Evolutionary conservation across 2,797 vertebrate species (phyloP).

Genomic region (Gymnoscopelus microlampas): DNA sequence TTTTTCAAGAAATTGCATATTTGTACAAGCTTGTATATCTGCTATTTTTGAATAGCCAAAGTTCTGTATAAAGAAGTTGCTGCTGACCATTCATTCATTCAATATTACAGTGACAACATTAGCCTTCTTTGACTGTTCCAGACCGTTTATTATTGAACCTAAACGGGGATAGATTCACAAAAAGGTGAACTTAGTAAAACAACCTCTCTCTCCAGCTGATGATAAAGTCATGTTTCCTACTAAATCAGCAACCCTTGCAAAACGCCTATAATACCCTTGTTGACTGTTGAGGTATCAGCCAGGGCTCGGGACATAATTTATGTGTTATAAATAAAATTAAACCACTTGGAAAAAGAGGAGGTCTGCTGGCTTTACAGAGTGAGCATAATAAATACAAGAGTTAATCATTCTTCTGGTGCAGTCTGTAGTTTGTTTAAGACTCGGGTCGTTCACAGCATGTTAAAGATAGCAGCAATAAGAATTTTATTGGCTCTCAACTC

Average conservation of each 20-base stretch:
- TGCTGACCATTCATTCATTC: slow-evolving; percentile 13
- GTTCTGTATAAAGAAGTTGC: no score
- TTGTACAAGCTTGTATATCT: no score
- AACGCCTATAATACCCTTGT: slow-evolving; percentile 25
- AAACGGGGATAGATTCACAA: slow-evolving; percentile 34
- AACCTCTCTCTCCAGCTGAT: slow-evolving; percentile 49
- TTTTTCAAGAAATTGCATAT: no score
- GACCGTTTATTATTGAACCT: slow-evolving; percentile 47
- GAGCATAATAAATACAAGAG: slow-evolving; percentile 76
- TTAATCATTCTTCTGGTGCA: slow-evolving; percentile 81
- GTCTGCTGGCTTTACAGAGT: slow-evolving; percentile 71
- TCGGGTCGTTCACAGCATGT: slow-evolving; percentile 74
- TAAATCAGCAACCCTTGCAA: slow-evolving; percentile 60
- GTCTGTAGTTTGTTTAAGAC: slow-evolving; percentile 82
- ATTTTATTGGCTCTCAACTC: slow-evolving; percentile 79
- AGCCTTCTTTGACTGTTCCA: slow-evolving; percentile 28
- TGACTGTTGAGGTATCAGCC: slow-evolving; percentile 62
- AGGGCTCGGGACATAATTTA: slow-evolving; percentile 73
- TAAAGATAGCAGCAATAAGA: slow-evolving; percentile 82
- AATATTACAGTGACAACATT: slow-evolving; percentile 61
- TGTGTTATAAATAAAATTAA: slow-evolving; percentile 77
- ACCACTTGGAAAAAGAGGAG: slow-evolving; percentile 71
- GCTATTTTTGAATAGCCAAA: no score
- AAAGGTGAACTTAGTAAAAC: slow-evolving; percentile 21
- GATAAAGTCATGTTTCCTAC: slow-evolving; percentile 50